Evolutionary conservation across 1,140 invertebrate genomes (phyloP), one percentile per base, ranked within the genome.

Genomic region (Drosophila tani): DNA sequence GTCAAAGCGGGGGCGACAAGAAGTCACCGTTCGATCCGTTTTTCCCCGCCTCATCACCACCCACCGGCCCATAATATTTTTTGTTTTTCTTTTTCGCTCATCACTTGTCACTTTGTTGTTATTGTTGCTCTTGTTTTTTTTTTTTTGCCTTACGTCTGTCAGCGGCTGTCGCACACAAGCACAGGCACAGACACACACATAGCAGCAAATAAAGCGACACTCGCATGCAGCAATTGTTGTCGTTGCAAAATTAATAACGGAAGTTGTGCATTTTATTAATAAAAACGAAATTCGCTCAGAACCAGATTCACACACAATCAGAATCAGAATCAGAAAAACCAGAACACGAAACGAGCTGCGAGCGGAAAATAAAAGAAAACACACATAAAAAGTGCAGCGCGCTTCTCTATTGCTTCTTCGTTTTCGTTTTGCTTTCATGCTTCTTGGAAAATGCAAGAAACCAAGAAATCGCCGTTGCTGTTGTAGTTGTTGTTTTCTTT

Each of bases 241-340:
- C 79, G 87, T 83, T 91, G 87, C 83, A 82, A 84, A 91, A 91
- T 91, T 91, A 91, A 91, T 91, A 91, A 91, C 90, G 90, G 90
- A 91, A 91, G 90, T 91, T 91, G 88, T 91, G 90, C 90, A 91
- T 91, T 91, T 91, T 91, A 90, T 91, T 91, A 91, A 91, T 91
- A 80, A 91, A 90, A 78, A 82, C 83, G 82, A 91, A 85, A 78
- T 57, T 76, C 86, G 75, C 75, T 79, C 55, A 76, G 60, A 69
- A 59, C 45, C 62, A 63, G 41, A 62, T 41, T 43, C 57, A 68
- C 46, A 68, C 46, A 74, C 64, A 75, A 81, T 73, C 79, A 65
- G 74, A 81, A 81, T 73, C 79, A 65, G 74, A 81, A 76, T 71
- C 79, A 59, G 57, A 75, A 65, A 76, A 75, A 75, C 46, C 75